Evolutionary conservation across 2,888 invertebrate species (phyloP), one percentile per base, ranked within the genome.

Genomic region (Drosophila phalerata): DNA sequence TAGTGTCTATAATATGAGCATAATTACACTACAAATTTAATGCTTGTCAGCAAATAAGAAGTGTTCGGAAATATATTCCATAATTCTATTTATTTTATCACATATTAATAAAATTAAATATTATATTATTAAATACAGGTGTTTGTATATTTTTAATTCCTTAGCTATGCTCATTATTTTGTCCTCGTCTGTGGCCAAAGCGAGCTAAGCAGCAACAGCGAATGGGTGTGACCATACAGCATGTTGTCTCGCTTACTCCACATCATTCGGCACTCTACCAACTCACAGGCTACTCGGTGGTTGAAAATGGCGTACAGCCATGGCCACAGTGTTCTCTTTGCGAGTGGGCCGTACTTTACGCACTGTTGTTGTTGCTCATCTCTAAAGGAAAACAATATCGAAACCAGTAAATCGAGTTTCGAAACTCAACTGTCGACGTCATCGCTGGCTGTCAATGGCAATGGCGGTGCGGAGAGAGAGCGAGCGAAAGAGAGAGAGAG

Each of bases 301-400:
- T 85, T 62, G 78, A 89, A 89, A 89, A 89, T 89, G 89, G 89
- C 89, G 90, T 69, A 58, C 75, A 61, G 67, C 67, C 73, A 85
- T 86, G 80, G 73, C 81, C 67, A 58, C 60, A 53, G 17, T 51
- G 51, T 51, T 64, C 73, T 68, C 73, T 25, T 56, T 78, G 79
- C 71, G 81, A 88, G 90, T 91, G 90, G 91, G 91, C 85, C 70
- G 91, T 79, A 75, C 88, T 79, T 79, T 78, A 38, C 28, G 62
- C 51, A 40, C 34, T 68, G 64, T 42, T 71, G 64, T 42, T 71
- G 71, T 61, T 62, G 67, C 55, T 19, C n/a, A n/a, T 5, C 17
- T 34, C 61, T 57, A 67, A 67, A 60, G 43, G 19, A 38, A 37
- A 74, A 52, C 45, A 66, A 75, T 64, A 66, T 68, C 63, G 52